Evolutionary conservation across 2,888 invertebrate species (phyloP), one percentile per base, ranked within the genome.

Genomic region (Drosophila parthenogenetica): DNA sequence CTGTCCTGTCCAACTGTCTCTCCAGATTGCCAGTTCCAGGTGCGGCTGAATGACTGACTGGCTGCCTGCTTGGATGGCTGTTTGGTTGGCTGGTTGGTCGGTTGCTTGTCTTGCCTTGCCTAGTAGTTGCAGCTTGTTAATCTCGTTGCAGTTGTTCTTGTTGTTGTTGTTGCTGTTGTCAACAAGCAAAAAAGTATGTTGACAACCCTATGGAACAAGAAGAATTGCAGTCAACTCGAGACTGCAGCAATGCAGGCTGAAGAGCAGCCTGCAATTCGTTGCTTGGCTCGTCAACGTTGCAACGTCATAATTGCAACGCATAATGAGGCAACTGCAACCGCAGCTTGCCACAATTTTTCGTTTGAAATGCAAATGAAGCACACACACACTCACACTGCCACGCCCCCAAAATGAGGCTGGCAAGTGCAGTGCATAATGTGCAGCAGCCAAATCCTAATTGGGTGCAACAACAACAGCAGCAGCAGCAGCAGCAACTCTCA

Each of bases 281-380:
- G 65, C 65, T 83, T 72, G 69, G 69, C 77, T 80, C 69, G 73
- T 77, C 73, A 35, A 35, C 35, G 82, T 74, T 87, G 81, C 90
- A 79, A 70, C 87, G 75, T 81, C 86, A 84, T 77, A 82, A 81
- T 81, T 84, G 86, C 87, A 81, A 78, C 87, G 81, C 89, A 90
- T 86, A 87, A 85, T 84, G 87, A 90, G 86, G 79, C 87, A 45
- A 72, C 58, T 60, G 59, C 63, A 68, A 60, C 51, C 51, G 68
- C 60, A 55, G 43, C 49, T 10, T 62, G 57, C 55, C 59, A 57
- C 62, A 63, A 57, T 57, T 73, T 77, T 77, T 82, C 83, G 90
- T 90, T 89, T 91, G 90, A 91, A 87, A 91, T 91, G 91, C 90
- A 91, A 91, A 91, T 91, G 82, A 90, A 53, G 73, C 57, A 49